Conservation (phyloP, 1,140 invertebrate species). For the Thereuonema tuberculata region DNA sequence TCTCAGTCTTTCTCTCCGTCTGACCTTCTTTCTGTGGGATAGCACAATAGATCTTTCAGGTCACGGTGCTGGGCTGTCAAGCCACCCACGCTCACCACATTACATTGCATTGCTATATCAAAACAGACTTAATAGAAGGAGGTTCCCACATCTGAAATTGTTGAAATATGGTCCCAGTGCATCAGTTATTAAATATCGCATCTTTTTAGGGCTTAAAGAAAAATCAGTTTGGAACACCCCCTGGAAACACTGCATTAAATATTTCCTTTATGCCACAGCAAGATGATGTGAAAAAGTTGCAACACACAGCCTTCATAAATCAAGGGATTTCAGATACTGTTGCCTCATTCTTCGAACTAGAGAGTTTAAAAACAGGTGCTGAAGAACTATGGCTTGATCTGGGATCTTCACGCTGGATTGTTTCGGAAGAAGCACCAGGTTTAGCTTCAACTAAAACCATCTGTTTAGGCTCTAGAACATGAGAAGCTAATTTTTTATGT, state of each 20-base stretch:
- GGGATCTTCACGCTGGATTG: not conserved
- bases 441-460: not conserved
- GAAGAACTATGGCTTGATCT: not conserved
- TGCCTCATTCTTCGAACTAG: not conserved
- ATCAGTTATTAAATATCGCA: constrained; percentile 18
- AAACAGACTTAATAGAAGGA: constrained; percentile 11
- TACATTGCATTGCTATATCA: constrained; percentile 18
- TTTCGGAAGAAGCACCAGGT: too few relatives aligned
- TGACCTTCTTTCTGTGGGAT: too few relatives aligned
- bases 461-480: not conserved
- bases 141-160: constrained; percentile 12
- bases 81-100: too few relatives aligned
- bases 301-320: not conserved
- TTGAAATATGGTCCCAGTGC: constrained; percentile 19
- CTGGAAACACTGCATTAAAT: constrained; percentile 8
- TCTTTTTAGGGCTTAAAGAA: constrained; percentile 11
- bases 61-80: too few relatives aligned
- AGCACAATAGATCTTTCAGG: too few relatives aligned
- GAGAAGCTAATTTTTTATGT: not conserved
- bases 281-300: not conserved
- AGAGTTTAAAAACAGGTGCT: not conserved
- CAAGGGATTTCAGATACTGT: not conserved
- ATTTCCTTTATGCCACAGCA: not conserved
- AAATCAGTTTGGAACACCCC: not conserved
- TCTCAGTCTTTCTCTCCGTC: too few relatives aligned